Evolutionary conservation across 1,140 invertebrate genomes (phyloP), one percentile per base, ranked within the genome.

Genomic region (Sycophaga agraensis): DNA sequence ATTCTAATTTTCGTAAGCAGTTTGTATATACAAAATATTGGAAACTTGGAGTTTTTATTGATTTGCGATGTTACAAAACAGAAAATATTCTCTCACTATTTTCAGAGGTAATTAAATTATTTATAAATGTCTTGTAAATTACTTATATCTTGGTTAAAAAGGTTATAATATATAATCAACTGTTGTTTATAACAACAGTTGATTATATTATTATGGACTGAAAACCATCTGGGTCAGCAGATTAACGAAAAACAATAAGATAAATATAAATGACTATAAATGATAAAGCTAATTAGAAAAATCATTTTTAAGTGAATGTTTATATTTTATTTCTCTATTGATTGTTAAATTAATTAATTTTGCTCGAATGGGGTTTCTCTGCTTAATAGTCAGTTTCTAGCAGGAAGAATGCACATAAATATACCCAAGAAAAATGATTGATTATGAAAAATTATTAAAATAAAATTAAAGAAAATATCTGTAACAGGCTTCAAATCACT

Each of bases 1-100:
- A 46, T 46, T 2, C 2, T 28, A 16, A 46, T 22, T 19, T 21
- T 19, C 14, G 24, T 35, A 57, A 35, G n/a, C 22, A 12, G 12
- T 31, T 35, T 2, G 54, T 42, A 2, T 8, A 28, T 9, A 57
- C 42, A n/a, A 21, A 21, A 28, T 12, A n/a, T 46, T 9, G 28
- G 16, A 57, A 57, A 42, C n/a, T 57, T 8, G 54, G 54, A 31
- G 28, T 57, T 24, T 46, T 46, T 40, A 1, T 57, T 5, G 54
- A 57, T 39, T 11, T 34, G n/a, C 28, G 43, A 8, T 57, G 54
- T n/a, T 46, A 35, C 14, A 9, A 22, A 12, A 12, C 19, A 46
- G 21, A 42, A 17, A 24, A 28, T 21, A 37, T 55, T n/a, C 2
- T 22, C 12, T 19, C 6, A 19, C 0, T 55, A 21, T 43, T 55